Base-by-base conservation (phyloP, 2,797 vertebrate species). In the Labeo calbasu region DNA sequence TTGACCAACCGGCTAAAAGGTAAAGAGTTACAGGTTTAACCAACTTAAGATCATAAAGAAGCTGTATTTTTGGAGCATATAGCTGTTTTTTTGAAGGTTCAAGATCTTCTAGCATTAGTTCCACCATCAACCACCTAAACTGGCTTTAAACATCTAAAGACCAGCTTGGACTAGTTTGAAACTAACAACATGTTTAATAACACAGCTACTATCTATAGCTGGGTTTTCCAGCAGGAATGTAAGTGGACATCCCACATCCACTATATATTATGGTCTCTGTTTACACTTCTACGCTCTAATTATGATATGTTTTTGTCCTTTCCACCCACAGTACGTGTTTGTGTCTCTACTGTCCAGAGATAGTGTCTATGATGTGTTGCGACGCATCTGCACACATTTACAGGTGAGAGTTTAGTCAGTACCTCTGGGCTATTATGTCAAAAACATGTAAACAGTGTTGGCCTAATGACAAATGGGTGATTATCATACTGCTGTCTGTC, bases 291-390 rank as follows among this genome's bases (percentile, higher is more conserved):
- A 28, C 40, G 25, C 25, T 32, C 2, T 59, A 17, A 19, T 66
- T 13, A 36, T 36, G 19, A 21, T 82, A 21, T 53, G 46, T 72
- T 61, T 57, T 17, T 21, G 5, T 84, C 59, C 86, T 79, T 85
- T 83, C 55, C 53, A 63, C 85, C 89, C 77, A 66, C 94, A 99
- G 98, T 98, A 98, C 85, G 94, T 99, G 50, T 99, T 99, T 0
- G 98, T 99, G 68, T 99, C 98, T 23, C 93, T 99, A 88, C 94
- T 99, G 75, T 99, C 98, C 85, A 95, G 97, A 66, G 98, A 99
- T 93, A 98, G 97, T 0, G 97, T 98, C 0, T 99, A 98, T 4
- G 97, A 99, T 0, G 94, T 97, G 84, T 94, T 99, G 66, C 95
- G 96, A 80, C 95, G 96, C 90, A 97, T 99, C 92, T 99, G 98